A percentile compares a stretch with the other conserved stretches of the same genome.
Conservation (phyloP, 2,797 vertebrate genomes). For the Gallinago nigripennis region DNA sequence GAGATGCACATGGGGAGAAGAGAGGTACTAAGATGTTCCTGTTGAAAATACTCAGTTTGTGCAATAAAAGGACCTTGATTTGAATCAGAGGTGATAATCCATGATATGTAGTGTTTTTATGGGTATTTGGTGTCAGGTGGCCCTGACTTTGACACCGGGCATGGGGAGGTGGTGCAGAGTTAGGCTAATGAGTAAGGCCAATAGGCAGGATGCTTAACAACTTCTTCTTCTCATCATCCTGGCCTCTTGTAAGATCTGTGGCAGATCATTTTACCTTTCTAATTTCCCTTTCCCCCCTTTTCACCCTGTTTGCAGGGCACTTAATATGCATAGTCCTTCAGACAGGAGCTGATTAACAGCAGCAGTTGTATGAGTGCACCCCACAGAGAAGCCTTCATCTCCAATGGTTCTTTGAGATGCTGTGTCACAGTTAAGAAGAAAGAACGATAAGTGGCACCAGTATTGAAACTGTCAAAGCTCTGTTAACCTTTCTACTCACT, state of each 20-base stretch:
- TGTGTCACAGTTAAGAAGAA: background rate
- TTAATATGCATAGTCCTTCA: background rate
- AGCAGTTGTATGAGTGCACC: background rate
- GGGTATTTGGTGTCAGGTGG: background rate
- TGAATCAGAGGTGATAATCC: background rate
- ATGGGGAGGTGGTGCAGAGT: background rate
- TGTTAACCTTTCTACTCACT: background rate
- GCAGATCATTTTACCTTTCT: background rate
- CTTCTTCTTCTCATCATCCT: background rate
- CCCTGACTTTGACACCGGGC: background rate
- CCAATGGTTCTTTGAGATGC: background rate
- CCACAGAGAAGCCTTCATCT: background rate
- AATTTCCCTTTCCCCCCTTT: background rate
- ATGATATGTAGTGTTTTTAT: background rate
- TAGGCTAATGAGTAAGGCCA: background rate
- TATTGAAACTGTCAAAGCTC: background rate
- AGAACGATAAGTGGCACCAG: background rate
- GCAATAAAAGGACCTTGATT: background rate
- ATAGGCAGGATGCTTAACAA: background rate
- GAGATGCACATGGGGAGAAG: background rate
- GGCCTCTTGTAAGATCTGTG: background rate
- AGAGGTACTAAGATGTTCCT: background rate
- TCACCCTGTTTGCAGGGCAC: background rate
- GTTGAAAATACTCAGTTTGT: background rate
- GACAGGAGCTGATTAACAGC: background rate